Percentiles rank a stretch among this genome's conserved stretches.
Evolutionary conservation across 2,888 invertebrate species (phyloP).

Genomic region (Agrochola circellaris): DNA sequence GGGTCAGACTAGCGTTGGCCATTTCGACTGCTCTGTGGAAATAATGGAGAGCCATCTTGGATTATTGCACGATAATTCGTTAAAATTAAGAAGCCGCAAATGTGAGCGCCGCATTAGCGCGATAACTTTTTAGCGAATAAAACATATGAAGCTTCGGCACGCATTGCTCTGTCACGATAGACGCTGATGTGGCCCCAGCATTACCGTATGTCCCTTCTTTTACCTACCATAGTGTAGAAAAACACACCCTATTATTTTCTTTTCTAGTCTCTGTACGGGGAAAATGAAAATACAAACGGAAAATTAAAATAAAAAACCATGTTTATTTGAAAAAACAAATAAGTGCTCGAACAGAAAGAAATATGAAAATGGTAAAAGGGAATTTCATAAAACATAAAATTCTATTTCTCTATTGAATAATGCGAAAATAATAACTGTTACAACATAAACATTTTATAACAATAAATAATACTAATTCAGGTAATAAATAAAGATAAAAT

Average conservation of each 20-base stretch:
- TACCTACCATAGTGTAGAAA: background rate
- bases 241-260: too few species aligned
- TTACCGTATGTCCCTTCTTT: background rate
- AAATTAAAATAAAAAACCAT: slow-evolving; percentile 37
- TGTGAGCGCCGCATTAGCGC: too few species aligned
- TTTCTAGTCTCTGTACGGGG: too few species aligned
- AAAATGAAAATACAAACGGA: slow-evolving; percentile 22
- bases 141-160: too few species aligned
- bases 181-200: too few species aligned
- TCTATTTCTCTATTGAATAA: background rate
- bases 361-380: background rate
- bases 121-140: too few species aligned
- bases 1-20: too few species aligned
- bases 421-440: background rate
- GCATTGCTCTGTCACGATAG: too few species aligned
- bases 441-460: background rate
- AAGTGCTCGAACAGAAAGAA: background rate
- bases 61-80: too few species aligned
- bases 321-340: slow-evolving; percentile 21
- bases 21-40: too few species aligned
- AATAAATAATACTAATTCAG: background rate
- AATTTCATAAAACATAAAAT: background rate
- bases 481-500: background rate
- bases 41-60: too few species aligned
- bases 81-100: too few species aligned